Conservation (phyloP, 1,140 invertebrate species). For the Ceratosolen solmsi region DNA sequence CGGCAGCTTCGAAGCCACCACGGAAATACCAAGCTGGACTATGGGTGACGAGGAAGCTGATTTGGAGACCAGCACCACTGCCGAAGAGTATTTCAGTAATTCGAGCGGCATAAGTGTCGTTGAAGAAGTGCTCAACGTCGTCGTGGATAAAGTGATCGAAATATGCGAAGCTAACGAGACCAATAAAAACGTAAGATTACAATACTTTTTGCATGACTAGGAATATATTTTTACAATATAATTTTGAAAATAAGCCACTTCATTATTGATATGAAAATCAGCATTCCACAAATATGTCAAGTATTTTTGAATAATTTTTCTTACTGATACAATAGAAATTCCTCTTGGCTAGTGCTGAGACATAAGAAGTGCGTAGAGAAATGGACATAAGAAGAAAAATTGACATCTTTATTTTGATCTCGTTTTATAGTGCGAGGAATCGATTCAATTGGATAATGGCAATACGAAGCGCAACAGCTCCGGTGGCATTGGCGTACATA, state of each 20-base stretch:
- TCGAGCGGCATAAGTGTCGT: slow-evolving; percentile 70
- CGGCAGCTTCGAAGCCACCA: slow-evolving; percentile 65
- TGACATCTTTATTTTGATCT: too few species aligned
- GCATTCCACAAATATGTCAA: too few species aligned
- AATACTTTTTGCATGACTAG: too few species aligned
- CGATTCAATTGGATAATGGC: slow-evolving; percentile 61
- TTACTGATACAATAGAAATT: too few species aligned
- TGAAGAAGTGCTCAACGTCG: slow-evolving; percentile 75
- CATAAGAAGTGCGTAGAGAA: too few species aligned
- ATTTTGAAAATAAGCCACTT: too few species aligned
- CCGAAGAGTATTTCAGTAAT: slow-evolving; percentile 77
- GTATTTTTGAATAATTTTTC: not conserved
- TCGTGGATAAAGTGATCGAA: slow-evolving; percentile 74
- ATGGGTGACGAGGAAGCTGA: slow-evolving; percentile 70
- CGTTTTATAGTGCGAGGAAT: slow-evolving; percentile 62
- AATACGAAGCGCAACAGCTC: slow-evolving; percentile 55
- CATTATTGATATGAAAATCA: too few species aligned
- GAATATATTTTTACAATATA: too few species aligned
- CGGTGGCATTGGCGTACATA: slow-evolving; percentile 76
- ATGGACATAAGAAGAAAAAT: too few species aligned
- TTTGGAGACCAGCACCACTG: slow-evolving; percentile 75
- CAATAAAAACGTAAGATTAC: slow-evolving; percentile 61
- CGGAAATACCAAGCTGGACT: slow-evolving; percentile 70
- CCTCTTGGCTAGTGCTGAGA: too few species aligned
- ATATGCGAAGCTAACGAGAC: slow-evolving; percentile 63